phyloP scores from a whole-genome alignment of 2,797 vertebrate species.

The Fratercula arctica region DNA sequence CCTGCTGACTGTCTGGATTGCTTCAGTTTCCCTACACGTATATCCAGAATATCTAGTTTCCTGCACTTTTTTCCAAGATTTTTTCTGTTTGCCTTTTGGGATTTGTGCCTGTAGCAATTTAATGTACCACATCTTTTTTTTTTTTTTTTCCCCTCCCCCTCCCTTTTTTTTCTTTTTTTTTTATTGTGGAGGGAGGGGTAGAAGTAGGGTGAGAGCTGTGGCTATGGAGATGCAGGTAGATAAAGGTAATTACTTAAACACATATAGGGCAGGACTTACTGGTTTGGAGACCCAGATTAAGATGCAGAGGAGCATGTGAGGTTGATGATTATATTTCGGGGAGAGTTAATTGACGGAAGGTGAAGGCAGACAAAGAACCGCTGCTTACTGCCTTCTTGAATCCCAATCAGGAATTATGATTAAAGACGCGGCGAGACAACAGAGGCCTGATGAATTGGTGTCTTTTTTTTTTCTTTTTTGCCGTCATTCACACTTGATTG shows the following conservation, averaged over 20 bases:
- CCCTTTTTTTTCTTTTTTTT: no score
- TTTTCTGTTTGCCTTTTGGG: slow-evolving; percentile 28
- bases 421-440: slow-evolving; percentile 89
- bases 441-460: slow-evolving; percentile 86
- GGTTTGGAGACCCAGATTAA: slow-evolving; percentile 82
- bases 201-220: neutral
- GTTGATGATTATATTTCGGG: slow-evolving; percentile 86
- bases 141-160: rapidly evolving
- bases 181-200: neutral
- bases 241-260: slow-evolving; percentile 77
- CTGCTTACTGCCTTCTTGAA: slow-evolving; percentile 86
- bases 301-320: slow-evolving; percentile 84
- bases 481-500: slow-evolving; percentile 92
- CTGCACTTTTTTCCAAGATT: neutral
- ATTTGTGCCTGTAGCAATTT: slow-evolving; percentile 49
- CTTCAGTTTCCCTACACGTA: neutral
- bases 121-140: neutral
- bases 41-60: neutral
- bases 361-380: slow-evolving; percentile 84
- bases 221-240: slow-evolving; percentile 65
- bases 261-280: slow-evolving; percentile 72
- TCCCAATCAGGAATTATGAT: slow-evolving; percentile 91
- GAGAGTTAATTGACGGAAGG: slow-evolving; percentile 90
- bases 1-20: neutral
- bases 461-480: slow-evolving; percentile 80